phyloP scores from a whole-genome alignment of 2,113 vertebrate genomes.

The Corvus moneduloides region DNA sequence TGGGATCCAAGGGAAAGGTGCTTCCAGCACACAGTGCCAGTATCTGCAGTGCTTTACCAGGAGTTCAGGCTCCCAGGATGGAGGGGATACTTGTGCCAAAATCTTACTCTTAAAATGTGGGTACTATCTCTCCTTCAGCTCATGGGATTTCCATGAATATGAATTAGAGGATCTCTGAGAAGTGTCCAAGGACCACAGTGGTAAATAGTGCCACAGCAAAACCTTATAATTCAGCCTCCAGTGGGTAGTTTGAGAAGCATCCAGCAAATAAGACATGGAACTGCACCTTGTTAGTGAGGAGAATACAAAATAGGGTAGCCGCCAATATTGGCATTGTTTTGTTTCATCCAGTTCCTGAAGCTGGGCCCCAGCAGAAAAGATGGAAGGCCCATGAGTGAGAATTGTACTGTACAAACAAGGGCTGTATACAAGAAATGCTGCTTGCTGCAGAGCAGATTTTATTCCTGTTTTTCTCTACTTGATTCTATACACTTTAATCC shows the following conservation, averaged over 20 bases:
- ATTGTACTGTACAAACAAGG: not conserved
- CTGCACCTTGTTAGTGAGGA: not conserved
- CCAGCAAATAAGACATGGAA: not conserved
- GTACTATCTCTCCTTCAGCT: not conserved
- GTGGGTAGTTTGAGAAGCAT: not conserved
- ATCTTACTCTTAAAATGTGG: not conserved
- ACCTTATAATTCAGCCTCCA: not conserved
- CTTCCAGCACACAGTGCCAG: not conserved
- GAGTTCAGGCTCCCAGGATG: not conserved
- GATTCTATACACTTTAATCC: not conserved
- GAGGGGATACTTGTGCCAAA: not conserved
- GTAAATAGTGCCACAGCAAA: not conserved
- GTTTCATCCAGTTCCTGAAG: not conserved
- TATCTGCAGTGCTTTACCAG: not conserved
- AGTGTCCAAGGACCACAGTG: not conserved
- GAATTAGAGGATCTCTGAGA: not conserved
- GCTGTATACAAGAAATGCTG: not conserved
- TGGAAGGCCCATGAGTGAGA: not conserved
- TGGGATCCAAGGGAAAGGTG: not conserved
- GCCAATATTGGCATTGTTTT: not conserved
- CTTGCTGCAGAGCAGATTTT: not conserved
- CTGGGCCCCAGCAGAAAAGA: not conserved
- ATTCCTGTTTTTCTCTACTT: not conserved
- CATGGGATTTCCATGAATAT: rapidly evolving
- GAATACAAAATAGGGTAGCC: not conserved